Conservation (phyloP, 1,140 invertebrate species). For the Pachypeltis micranthus region DNA sequence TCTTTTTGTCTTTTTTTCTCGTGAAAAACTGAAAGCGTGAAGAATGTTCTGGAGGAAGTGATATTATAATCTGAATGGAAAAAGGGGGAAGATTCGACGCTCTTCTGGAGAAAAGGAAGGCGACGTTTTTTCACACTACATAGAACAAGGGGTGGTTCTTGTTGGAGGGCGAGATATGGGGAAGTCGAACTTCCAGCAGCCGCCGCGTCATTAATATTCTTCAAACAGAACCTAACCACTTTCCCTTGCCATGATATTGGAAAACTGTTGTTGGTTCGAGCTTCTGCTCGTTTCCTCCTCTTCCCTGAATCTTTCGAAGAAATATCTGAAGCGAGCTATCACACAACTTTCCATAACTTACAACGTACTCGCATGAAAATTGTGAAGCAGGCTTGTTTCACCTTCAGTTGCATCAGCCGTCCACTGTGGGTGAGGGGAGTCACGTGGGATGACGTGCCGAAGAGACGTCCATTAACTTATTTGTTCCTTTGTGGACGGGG, state of each 20-base stretch:
- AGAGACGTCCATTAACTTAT: too few species aligned
- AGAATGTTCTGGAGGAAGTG: constrained; percentile 7
- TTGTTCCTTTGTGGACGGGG: too few species aligned
- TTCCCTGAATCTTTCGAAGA: too few species aligned
- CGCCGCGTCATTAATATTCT: constrained; percentile 5
- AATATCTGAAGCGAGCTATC: too few species aligned
- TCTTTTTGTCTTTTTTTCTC: neutral
- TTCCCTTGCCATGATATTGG: neutral
- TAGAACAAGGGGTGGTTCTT: constrained; percentile 2
- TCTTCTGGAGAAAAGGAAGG: neutral
- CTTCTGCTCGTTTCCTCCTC: too few species aligned
- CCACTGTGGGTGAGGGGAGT: too few species aligned
- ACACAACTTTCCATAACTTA: too few species aligned
- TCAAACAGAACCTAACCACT: constrained; percentile 6
- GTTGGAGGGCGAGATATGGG: neutral
- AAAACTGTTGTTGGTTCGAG: too few species aligned
- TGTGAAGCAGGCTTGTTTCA: too few species aligned
- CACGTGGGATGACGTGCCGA: too few species aligned
- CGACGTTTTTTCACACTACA: constrained; percentile 9
- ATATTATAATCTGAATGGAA: constrained; percentile 7
- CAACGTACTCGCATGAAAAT: too few species aligned
- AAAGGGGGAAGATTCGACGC: neutral
- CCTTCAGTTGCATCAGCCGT: too few species aligned
- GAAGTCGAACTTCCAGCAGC: neutral
- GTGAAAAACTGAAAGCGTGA: neutral